Conservation (phyloP, 2,113 vertebrate genomes). For the Perca flavescens region DNA sequence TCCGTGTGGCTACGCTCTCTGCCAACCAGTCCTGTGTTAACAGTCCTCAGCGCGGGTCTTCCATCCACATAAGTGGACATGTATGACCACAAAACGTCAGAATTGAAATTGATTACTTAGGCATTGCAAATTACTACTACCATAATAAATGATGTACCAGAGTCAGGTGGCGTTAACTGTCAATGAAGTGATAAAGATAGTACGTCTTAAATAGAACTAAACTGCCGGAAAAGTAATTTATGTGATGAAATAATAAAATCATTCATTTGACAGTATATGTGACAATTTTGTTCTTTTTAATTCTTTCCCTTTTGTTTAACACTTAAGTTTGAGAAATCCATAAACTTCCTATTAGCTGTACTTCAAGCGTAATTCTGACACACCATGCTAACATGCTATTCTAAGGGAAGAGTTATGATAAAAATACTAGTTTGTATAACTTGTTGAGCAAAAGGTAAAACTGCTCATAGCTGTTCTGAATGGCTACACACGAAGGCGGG, state of each 20-base stretch:
- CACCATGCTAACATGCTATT: not conserved
- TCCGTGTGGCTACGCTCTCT: slow-evolving; percentile 12
- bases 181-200: not conserved
- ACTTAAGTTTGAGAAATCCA: not conserved
- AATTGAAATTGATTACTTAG: slow-evolving; percentile 1
- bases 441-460: not conserved
- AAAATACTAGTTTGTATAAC: not conserved
- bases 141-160: not conserved
- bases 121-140: not conserved
- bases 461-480: not conserved
- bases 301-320: no score
- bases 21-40: slow-evolving; percentile 1
- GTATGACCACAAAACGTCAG: slow-evolving; percentile 1
- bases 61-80: slow-evolving; percentile 9
- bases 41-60: not conserved
- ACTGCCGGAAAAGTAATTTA: not conserved
- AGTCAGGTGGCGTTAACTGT: not conserved
- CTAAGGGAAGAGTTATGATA: not conserved
- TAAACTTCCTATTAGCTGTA: not conserved
- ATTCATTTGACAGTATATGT: not conserved
- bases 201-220: not conserved
- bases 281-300: not conserved
- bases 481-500: not conserved
- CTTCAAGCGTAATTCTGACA: not conserved
- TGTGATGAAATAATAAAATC: not conserved